Base-by-base conservation (phyloP, 2,797 vertebrate species). In the Crocidura indochinensis region DNA sequence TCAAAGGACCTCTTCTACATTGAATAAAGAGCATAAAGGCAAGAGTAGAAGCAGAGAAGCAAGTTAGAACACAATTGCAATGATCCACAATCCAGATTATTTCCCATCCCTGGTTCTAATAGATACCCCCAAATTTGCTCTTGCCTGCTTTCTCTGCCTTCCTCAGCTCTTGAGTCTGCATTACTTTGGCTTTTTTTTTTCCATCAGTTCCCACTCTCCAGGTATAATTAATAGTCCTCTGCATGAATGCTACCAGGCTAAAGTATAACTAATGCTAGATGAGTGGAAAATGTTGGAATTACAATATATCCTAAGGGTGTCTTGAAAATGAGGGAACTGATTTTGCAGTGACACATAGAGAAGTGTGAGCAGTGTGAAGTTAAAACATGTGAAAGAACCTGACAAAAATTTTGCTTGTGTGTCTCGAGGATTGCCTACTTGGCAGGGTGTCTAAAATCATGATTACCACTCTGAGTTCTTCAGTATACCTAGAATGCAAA, bases 261-360 rank as follows among this genome's bases (percentile, higher is more conserved):
- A 84, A 80, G 27, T 49, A 38, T 27, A 89, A 84, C 68, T 51
- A 80, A 94, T 26, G 24, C 24, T 44, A 74, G 46, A 38, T 17
- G 47, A 80, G 26, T 85, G 76, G 87, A 92, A 92, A 91, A 79
- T 78, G 87, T 4, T 72, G 71, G 81, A 78, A 90, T 88, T 67
- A 86, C 67, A 81, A 67, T 51, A 53, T 29, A 27, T 69, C 84
- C 92, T 77, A 46, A 53, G 60, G 92, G 65, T 74, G 51, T 89
- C 86, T 76, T 27, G 82, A 65, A 91, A 94, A 90, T 8, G n/a
- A 92, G 75, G 77, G 12, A 0, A 8, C 92, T 84, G 78, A 89
- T 77, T 91, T 79, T 80, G 53, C 65, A 17, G 62, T 56, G 87
- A 91, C 81, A 88, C 87, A 72, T 75, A 64, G 3, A 87, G 93